A percentile compares a stretch with the other conserved stretches of the same genome.
These are phyloP conservation scores for Xylocopa sonorina DNA, from an alignment of 1,140 invertebrate species.

Conservation along the genomic window DNA sequence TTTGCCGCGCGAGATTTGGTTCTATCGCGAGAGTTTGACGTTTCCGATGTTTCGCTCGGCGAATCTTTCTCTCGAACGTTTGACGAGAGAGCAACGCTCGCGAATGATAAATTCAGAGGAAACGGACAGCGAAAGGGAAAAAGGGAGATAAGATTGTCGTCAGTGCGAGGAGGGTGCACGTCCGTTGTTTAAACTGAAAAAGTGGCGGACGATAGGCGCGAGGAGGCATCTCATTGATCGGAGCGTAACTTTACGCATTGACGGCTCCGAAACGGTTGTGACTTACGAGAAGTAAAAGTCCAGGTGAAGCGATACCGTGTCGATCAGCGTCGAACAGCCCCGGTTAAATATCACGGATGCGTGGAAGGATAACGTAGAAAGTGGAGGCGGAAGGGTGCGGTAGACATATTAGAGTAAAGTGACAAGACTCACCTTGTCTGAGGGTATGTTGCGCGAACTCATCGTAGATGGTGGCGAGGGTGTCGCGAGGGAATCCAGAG, in stretches of 20 bases:
- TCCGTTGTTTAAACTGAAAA: constrained; percentile 33
- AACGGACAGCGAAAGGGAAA: neutral
- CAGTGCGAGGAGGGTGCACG: constrained; percentile 36
- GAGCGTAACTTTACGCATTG: constrained; percentile 25
- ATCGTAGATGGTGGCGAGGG: constrained; percentile 69
- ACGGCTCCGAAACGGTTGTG: constrained; percentile 7
- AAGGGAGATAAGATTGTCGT: constrained; percentile 14
- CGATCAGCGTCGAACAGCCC: constrained; percentile 5
- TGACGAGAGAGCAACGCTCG: neutral
- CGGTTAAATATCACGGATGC: constrained; percentile 10
- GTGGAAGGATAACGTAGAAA: constrained; percentile 22
- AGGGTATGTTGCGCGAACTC: constrained; percentile 79
- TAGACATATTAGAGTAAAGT: constrained; percentile 55
- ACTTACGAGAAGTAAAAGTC: constrained; percentile 10
- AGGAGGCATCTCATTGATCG: constrained; percentile 29
- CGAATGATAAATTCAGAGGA: neutral
- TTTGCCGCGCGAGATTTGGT: constrained; percentile 10
- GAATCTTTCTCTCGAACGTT: too few relatives aligned
- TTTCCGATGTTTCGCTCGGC: neutral
- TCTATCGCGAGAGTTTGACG: neutral
- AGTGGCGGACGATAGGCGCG: neutral
- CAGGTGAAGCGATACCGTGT: neutral
- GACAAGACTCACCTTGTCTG: constrained; percentile 75
- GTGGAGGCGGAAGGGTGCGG: constrained; percentile 57
- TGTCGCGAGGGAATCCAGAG: constrained; percentile 70